Conservation (phyloP, 2,113 vertebrate genomes). For the Otis tarda region DNA sequence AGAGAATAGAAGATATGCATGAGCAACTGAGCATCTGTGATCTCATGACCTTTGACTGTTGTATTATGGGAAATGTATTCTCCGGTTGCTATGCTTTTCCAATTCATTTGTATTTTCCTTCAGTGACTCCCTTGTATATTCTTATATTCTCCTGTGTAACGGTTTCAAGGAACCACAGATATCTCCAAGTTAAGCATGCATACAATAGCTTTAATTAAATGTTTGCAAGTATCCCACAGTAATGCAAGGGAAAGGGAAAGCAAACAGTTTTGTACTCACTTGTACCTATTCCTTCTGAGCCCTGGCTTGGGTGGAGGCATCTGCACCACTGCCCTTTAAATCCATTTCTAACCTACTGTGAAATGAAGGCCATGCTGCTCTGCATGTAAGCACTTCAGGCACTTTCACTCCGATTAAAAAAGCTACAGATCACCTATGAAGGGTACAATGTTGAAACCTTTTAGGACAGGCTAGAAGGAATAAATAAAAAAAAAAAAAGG, state of each 20-base stretch:
- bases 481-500: neutral
- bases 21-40: slow-evolving; percentile 47
- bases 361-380: neutral
- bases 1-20: slow-evolving; percentile 62
- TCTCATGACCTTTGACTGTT: slow-evolving; percentile 54
- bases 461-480: neutral
- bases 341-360: neutral
- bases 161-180: slow-evolving; percentile 49
- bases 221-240: slow-evolving; percentile 52
- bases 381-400: neutral
- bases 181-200: slow-evolving; percentile 55
- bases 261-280: slow-evolving; percentile 44
- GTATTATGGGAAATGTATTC: slow-evolving; percentile 65
- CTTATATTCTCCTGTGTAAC: slow-evolving; percentile 10
- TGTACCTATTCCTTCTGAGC: slow-evolving; percentile 2
- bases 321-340: neutral
- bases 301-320: neutral
- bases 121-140: slow-evolving; percentile 62
- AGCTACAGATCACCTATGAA: neutral
- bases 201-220: slow-evolving; percentile 68
- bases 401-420: neutral
- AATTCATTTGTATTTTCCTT: slow-evolving; percentile 67
- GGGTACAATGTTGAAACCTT: neutral
- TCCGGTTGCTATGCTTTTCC: slow-evolving; percentile 57
- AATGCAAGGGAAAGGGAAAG: slow-evolving; percentile 44